Evolutionary conservation across 2,113 vertebrate species (phyloP), one percentile per base, ranked within the genome.

Genomic region (Panthera tigris): DNA sequence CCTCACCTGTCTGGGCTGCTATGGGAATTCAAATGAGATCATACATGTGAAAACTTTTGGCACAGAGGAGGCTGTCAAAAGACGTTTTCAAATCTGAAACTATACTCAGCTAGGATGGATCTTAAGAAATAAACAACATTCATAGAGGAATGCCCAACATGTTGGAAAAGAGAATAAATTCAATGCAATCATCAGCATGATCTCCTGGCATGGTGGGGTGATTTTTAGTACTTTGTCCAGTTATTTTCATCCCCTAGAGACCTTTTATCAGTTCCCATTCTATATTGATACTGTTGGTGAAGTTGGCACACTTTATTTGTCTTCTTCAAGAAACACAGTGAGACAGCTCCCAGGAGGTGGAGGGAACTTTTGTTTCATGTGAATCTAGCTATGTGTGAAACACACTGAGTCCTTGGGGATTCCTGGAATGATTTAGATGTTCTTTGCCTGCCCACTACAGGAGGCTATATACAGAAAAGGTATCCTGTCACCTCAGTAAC

Each of bases 351-450:
- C 92, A 71, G 50, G 92, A 74, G 83, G 14, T 55, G 5, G 21
- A 68, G 29, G 19, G 61, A 83, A 87, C 57, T 92, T 97, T 91
- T 92, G 36, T 84, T 98, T 94, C 68, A 57, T 7, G 27, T 89
- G 73, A 89, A 71, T 73, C 68, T 89, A 57, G 85, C 39, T 93
- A 39, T 41, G 39, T 86, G 5, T 41, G 41, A 71, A 95, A 81
- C 0, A 1, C 41, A 66, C 1, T 19, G 41, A 65, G 45, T 87
- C 79, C 78, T 41, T 86, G 63, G 95, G 78, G 92, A 98, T 92
- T 86, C 27, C 94, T 83, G 73, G 86, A 23, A 57, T 66, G 55
- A 95, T 95, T 94, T 90, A 94, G 61, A 96, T 0, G 0, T 94
- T 91, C 55, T 92, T 79, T 71, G 79, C 74, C 45, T 94, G 18